Evolutionary conservation across 2,797 vertebrate species (phyloP), one percentile per base, ranked within the genome.

Genomic region (Syngnathus acus): DNA sequence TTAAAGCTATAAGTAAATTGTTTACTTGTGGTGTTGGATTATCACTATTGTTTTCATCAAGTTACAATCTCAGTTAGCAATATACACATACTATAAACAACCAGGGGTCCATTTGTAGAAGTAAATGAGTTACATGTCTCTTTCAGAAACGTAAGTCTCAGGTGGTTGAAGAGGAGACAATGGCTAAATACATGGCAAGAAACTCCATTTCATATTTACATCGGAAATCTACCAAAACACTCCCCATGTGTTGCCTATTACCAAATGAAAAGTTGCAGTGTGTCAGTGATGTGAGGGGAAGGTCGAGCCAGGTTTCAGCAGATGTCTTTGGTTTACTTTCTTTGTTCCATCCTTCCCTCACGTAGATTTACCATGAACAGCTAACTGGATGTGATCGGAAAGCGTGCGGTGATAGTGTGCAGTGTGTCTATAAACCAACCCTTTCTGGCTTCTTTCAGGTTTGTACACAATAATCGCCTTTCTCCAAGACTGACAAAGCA

Each of bases 311-410:
- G 73, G 55, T 74, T 84, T 83, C 48, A 73, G 54, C 80, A 85
- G 71, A 83, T 87, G 72, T 75, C 66, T 88, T 83, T 71, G 55
- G 69, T 84, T 87, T 82, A 69, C 14, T 72, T 74, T 69, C 65
- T 72, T 37, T 59, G 68, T 39, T 67, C 55, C 9, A 64, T 68
- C 67, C 45, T 50, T 17, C 21, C 73, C 70, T 53, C 67, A 66
- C 21, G 9, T 76, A 71, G 60, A 40, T 72, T 87, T 85, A 83
- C 66, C 48, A 13, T 70, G 54, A 59, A 74, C 64, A 61, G 72
- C 65, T 43, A 32, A 58, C 70, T 72, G 72, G 66, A 81, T 78
- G 39, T 42, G 51, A 26, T 57, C 5, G 2, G 32, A 54, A 51
- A 23, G 62, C 45, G 21, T 19, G 43, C 72, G 75, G 51, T 66